Conservation (phyloP, 2,113 vertebrate species). For the Dissostichus mawsoni region DNA sequence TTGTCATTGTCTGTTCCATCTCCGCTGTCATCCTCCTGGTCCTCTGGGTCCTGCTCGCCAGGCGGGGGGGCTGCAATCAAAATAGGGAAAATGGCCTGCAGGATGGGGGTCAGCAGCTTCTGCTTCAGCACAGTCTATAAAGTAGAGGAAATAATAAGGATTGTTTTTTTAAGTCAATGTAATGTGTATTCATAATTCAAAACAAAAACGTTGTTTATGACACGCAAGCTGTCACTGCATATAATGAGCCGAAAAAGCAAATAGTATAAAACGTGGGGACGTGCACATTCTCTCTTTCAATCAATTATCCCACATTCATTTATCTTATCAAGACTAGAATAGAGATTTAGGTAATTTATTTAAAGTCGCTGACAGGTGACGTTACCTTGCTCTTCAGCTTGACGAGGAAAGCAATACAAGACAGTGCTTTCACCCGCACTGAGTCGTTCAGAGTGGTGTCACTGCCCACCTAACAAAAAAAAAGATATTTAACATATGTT, state of each 20-base stretch:
- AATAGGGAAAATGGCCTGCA: constrained; percentile 88
- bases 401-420: constrained; percentile 87
- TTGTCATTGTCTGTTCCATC: constrained; percentile 81
- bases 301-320: neutral
- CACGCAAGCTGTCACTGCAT: neutral
- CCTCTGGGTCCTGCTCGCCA: constrained; percentile 89
- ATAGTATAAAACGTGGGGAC: neutral
- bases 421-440: constrained; percentile 88
- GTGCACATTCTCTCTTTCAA: neutral
- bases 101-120: constrained; percentile 85
- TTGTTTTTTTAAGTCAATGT: neutral
- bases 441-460: constrained; percentile 81
- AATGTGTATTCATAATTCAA: no score
- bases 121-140: constrained; percentile 88
- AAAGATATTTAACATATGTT: neutral
- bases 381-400: constrained; percentile 88
- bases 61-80: constrained; percentile 84
- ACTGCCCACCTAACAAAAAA: constrained; percentile 82
- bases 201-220: neutral
- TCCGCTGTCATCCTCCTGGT: constrained; percentile 81
- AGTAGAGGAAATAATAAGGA: neutral
- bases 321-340: neutral
- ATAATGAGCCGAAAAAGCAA: neutral
- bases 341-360: neutral
- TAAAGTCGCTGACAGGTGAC: neutral